A percentile compares a stretch with the other conserved stretches of the same genome.
phyloP scores from a whole-genome alignment of 2,797 vertebrate species.

The Muraenolepis orangiensis region DNA sequence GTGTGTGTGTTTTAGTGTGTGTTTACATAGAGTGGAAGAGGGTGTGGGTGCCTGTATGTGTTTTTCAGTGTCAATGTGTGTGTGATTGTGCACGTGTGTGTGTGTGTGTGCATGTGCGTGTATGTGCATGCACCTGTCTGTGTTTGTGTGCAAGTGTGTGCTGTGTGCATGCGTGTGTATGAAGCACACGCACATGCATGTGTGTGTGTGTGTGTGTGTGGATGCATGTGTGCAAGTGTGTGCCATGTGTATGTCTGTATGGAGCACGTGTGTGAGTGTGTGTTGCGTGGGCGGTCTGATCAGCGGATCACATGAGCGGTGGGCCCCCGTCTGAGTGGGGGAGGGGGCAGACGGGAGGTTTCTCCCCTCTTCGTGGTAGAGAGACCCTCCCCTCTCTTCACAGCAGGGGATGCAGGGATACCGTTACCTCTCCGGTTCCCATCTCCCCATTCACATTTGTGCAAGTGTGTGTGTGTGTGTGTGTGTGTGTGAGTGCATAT shows the following conservation, averaged over 20 bases:
- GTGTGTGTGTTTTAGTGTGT: constrained; percentile 8
- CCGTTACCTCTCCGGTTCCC: constrained; percentile 40
- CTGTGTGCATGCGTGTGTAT: constrained; percentile 4
- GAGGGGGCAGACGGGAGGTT: constrained; percentile 12
- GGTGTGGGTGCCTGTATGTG: not conserved
- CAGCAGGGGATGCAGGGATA: constrained; percentile 21
- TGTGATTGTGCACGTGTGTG: not conserved
- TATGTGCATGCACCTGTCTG: not conserved
- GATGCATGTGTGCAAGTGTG: not conserved
- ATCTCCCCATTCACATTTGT: constrained; percentile 59
- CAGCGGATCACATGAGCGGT: constrained; percentile 35
- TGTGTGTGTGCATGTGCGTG: not conserved
- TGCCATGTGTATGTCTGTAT: not conserved
- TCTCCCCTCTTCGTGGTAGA: not conserved
- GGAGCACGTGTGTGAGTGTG: constrained; percentile 7
- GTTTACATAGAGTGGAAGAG: too few species aligned
- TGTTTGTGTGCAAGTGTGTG: not conserved
- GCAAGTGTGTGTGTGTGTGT: constrained; percentile 19
- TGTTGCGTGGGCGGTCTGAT: constrained; percentile 44
- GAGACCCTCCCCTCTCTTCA: too few species aligned
- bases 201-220: constrained; percentile 23
- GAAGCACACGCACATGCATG: not conserved
- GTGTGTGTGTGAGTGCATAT: constrained; percentile 8
- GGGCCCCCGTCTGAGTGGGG: constrained; percentile 22
- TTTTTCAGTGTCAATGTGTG: too few species aligned